Percentiles rank a stretch among this genome's conserved stretches.
Evolutionary conservation across 2,797 vertebrate genomes (phyloP).

Genomic region (Sciurus vulgaris): DNA sequence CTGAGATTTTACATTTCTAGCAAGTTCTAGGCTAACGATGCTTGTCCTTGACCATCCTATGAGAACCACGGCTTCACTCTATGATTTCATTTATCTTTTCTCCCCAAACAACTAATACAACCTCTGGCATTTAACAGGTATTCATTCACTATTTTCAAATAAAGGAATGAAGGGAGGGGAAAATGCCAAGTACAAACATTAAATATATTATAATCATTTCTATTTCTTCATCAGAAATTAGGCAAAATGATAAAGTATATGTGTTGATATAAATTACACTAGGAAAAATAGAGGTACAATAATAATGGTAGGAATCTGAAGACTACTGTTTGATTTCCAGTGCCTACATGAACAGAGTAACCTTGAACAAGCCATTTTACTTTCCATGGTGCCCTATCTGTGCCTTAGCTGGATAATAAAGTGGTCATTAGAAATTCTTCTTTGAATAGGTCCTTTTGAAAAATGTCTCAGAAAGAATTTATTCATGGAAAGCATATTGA

Average conservation of each 20-base stretch:
- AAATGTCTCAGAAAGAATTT: slow-evolving; percentile 66
- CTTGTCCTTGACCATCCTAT: not conserved
- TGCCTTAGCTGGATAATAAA: slow-evolving; percentile 55
- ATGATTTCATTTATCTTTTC: slow-evolving; percentile 28
- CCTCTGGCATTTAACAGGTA: not conserved
- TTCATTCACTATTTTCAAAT: slow-evolving; percentile 33
- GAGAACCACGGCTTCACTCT: not conserved
- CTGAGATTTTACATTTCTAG: not conserved
- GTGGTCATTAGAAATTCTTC: slow-evolving; percentile 50
- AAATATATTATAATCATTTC: not conserved
- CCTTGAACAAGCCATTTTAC: slow-evolving; percentile 55
- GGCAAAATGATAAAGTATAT: not conserved
- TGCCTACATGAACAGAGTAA: not conserved
- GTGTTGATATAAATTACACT: not conserved
- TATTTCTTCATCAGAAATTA: not conserved
- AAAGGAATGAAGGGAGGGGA: not conserved
- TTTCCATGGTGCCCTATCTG: not conserved
- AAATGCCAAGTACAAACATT: not conserved
- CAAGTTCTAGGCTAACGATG: not conserved
- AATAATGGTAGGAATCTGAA: not conserved
- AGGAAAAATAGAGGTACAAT: not conserved
- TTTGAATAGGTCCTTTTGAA: slow-evolving; percentile 66
- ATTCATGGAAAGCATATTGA: slow-evolving; percentile 55
- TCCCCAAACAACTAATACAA: not conserved
- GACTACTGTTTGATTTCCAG: slow-evolving; percentile 38